Evolutionary conservation across 2,888 invertebrate species (phyloP).

Genomic region (Periphyllus acericola): DNA sequence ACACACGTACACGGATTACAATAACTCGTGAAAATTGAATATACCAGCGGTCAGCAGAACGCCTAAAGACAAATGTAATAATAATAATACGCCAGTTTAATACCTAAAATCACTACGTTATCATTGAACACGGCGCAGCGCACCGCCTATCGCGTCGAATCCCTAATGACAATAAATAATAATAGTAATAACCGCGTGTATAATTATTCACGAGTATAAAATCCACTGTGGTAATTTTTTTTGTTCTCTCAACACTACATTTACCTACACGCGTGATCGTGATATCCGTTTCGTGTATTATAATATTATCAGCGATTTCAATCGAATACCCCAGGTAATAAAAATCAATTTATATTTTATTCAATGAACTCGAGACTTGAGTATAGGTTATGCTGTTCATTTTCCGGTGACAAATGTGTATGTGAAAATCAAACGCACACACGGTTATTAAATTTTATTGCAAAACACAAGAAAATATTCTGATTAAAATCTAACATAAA

Average conservation of each 20-base stretch:
- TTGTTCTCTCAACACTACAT: neutral
- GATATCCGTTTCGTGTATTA: neutral
- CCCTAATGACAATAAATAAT: neutral
- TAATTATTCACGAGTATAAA: neutral
- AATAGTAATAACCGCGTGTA: neutral
- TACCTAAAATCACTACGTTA: neutral
- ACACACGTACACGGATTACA: neutral
- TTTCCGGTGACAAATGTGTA: too few species aligned
- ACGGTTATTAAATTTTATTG: too few species aligned
- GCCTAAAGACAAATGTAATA: slow-evolving; percentile 37
- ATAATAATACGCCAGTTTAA: slow-evolving; percentile 20
- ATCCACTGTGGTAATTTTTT: neutral
- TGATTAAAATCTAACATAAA: too few species aligned
- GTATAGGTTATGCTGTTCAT: too few species aligned
- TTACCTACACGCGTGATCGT: neutral
- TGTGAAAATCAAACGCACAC: too few species aligned
- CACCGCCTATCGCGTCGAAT: neutral
- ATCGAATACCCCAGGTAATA: neutral
- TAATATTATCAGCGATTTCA: neutral
- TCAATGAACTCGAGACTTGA: too few species aligned
- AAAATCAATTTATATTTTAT: too few species aligned
- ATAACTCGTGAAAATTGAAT: slow-evolving; percentile 29
- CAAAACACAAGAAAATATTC: too few species aligned
- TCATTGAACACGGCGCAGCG: neutral
- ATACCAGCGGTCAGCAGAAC: neutral